Conservation (phyloP, 2,888 invertebrate genomes). For the Tuberolachnus salignus region DNA sequence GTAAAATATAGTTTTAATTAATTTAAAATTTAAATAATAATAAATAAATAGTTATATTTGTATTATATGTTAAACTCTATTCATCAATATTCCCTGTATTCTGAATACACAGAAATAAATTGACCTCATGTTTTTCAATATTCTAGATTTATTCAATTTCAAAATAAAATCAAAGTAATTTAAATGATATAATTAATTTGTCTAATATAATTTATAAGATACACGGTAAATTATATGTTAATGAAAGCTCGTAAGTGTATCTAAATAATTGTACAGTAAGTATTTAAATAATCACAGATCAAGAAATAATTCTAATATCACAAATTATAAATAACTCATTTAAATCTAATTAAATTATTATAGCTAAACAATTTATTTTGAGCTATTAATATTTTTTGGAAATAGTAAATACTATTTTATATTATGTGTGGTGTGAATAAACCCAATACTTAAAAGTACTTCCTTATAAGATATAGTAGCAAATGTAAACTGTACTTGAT, state of each 20-base stretch:
- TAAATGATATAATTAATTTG: constrained; percentile 15
- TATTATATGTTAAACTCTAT: neutral
- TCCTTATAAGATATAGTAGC: neutral
- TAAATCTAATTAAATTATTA: constrained; percentile 26
- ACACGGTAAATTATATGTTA: constrained; percentile 30
- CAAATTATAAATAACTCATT: constrained; percentile 46
- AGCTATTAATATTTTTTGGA: constrained; percentile 25
- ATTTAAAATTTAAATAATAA: neutral
- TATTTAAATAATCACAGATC: constrained; percentile 50
- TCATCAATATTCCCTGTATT: constrained; percentile 41
- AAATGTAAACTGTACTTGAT: neutral
- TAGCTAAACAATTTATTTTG: constrained; percentile 39
- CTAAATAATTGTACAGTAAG: constrained; percentile 45
- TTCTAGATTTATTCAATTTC: neutral
- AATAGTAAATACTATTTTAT: constrained; percentile 1
- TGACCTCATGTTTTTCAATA: neutral
- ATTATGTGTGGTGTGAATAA: constrained; percentile 1
- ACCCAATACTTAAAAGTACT: neutral
- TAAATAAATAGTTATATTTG: constrained; percentile 11
- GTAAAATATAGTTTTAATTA: neutral
- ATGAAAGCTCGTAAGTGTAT: constrained; percentile 21
- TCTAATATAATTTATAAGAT: neutral
- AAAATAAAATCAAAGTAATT: neutral
- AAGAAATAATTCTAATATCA: constrained; percentile 55
- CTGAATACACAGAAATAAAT: neutral